Evolutionary conservation across 2,113 vertebrate species (phyloP).

Genomic region (Brachypodius melanocephalos): DNA sequence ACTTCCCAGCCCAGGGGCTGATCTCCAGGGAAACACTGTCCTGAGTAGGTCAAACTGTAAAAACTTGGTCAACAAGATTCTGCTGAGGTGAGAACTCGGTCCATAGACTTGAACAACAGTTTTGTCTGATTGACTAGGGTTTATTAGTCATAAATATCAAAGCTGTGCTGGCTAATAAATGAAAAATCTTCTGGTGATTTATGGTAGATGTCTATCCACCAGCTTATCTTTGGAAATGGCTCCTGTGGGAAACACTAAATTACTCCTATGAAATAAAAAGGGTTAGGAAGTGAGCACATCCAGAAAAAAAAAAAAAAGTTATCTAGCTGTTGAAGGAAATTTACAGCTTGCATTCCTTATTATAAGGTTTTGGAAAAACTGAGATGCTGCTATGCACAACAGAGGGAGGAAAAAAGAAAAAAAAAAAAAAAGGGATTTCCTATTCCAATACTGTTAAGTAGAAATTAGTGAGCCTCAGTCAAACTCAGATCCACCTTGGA

Average conservation of each 20-base stretch:
- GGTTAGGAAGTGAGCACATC: neutral
- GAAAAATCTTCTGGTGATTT: neutral
- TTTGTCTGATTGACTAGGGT: neutral
- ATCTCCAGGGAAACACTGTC: neutral
- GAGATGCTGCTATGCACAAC: neutral
- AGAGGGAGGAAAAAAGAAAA: neutral
- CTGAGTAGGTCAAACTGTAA: neutral
- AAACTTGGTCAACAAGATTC: neutral
- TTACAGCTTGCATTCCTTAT: neutral
- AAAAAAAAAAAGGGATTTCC: neutral
- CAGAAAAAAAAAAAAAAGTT: neutral
- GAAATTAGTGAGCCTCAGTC: neutral
- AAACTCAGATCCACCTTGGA: neutral
- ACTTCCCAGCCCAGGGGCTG: neutral
- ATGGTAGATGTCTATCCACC: neutral
- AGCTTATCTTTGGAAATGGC: constrained; percentile 2
- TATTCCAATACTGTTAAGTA: neutral
- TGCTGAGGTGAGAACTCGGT: neutral
- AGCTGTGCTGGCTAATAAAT: neutral
- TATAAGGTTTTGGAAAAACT: neutral
- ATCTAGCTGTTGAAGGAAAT: neutral
- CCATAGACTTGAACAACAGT: neutral
- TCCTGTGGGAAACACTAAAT: constrained; percentile 6
- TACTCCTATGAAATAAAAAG: neutral
- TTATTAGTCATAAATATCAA: neutral